A percentile compares a stretch with the other conserved stretches of the same genome.
Conservation (phyloP, 2,888 invertebrate species). For the Eristalis arbustorum region DNA sequence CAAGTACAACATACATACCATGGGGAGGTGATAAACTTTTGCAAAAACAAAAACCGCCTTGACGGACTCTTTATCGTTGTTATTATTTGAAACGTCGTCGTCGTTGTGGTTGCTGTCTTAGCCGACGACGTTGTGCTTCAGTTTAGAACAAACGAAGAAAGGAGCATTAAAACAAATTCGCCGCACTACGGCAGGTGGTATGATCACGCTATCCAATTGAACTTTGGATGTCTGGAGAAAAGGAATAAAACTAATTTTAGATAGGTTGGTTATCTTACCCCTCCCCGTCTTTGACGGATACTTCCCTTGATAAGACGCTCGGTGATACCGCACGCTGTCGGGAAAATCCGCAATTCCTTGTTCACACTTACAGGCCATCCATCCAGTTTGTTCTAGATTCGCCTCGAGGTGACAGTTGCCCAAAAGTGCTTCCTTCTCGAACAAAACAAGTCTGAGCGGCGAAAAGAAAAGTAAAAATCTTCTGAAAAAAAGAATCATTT, state of each 20-base stretch:
- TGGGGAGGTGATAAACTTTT: slow-evolving; percentile 22
- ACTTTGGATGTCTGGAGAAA: slow-evolving; percentile 66
- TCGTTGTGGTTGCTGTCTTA: background rate
- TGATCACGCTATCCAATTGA: slow-evolving; percentile 57
- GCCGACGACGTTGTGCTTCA: background rate
- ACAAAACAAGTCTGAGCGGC: background rate
- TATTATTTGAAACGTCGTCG: slow-evolving; percentile 1
- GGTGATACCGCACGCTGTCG: background rate
- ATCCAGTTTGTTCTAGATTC: background rate
- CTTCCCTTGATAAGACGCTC: background rate
- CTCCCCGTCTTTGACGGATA: slow-evolving; percentile 11
- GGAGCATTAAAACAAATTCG: slow-evolving; percentile 15
- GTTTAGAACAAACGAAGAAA: background rate
- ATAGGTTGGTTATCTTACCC: slow-evolving; percentile 42
- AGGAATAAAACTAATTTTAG: slow-evolving; percentile 22
- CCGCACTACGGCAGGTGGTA: slow-evolving; percentile 4
- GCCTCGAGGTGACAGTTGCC: background rate
- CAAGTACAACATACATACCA: slow-evolving; percentile 26
- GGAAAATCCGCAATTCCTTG: slow-evolving; percentile 10
- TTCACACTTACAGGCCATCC: background rate
- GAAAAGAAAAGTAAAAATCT: background rate
- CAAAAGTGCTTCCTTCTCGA: background rate
- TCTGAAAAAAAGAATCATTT: background rate
- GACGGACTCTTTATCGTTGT: slow-evolving; percentile 12
- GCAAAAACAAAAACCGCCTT: background rate